Evolutionary conservation across 2,888 invertebrate species (phyloP).

Genomic region (Omphaloscelis lunosa): DNA sequence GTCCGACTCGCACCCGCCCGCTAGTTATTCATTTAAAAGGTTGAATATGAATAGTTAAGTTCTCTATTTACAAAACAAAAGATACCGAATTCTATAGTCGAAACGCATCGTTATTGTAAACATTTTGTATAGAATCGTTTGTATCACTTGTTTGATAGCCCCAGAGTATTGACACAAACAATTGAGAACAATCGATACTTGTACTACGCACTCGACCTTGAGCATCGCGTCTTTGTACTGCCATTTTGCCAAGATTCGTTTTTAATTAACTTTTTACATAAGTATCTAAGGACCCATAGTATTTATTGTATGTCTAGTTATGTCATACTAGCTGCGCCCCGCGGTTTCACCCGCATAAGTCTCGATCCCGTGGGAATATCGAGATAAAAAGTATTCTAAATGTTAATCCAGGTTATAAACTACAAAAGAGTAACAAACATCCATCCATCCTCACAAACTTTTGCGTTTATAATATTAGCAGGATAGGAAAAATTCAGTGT

Average conservation of each 20-base stretch:
- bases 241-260: constrained; percentile 6
- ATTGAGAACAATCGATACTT: constrained; percentile 41
- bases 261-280: constrained; percentile 7
- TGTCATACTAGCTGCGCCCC: too few species aligned
- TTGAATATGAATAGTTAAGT: not conserved
- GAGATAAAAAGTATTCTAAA: too few species aligned
- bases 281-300: not conserved
- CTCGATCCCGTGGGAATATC: too few species aligned
- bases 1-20: too few species aligned
- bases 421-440: too few species aligned
- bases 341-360: too few species aligned
- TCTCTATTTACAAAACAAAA: not conserved
- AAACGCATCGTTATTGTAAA: constrained; percentile 14
- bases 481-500: too few species aligned
- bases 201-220: constrained; percentile 6
- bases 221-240: not conserved
- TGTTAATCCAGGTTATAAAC: too few species aligned
- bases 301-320: not conserved
- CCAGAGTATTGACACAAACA: constrained; percentile 18
- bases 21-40: not conserved
- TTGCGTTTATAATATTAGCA: too few species aligned
- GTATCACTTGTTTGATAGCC: not conserved
- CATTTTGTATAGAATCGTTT: constrained; percentile 14
- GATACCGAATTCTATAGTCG: not conserved
- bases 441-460: too few species aligned